phyloP scores from a whole-genome alignment of 1,140 invertebrate species.

The Lanistes nyassanus region DNA sequence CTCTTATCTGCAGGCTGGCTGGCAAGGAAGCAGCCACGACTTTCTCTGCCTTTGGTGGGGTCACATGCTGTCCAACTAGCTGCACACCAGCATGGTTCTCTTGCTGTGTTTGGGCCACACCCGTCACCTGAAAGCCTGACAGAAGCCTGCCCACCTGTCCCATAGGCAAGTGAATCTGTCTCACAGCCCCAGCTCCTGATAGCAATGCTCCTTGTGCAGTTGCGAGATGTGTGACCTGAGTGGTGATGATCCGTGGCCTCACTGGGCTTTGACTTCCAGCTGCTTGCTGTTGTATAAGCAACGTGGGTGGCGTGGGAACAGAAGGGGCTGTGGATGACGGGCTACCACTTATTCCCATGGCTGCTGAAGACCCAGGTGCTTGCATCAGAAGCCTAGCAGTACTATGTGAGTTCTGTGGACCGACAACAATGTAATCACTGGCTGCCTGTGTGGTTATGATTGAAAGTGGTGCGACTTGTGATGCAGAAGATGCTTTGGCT shows the following conservation, averaged over 20 bases:
- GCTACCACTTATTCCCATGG: no score
- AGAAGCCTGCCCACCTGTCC: background rate
- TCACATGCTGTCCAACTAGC: background rate
- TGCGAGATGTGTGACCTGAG: background rate
- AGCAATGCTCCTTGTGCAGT: background rate
- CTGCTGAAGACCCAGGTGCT: no score
- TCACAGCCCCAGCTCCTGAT: background rate
- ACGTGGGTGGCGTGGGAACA: background rate
- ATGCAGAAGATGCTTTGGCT: conserved; percentile 6
- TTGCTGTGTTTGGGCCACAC: background rate
- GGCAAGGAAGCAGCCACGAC: background rate
- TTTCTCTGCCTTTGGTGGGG: background rate
- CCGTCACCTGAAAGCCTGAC: background rate
- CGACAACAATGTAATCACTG: no score
- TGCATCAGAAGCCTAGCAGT: no score
- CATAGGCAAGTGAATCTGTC: no score
- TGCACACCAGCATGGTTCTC: background rate
- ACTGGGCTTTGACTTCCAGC: background rate
- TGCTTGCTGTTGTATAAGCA: background rate
- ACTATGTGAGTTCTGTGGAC: no score
- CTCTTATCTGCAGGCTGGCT: background rate
- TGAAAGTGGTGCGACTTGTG: background rate
- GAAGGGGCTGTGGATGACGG: conserved; percentile 9
- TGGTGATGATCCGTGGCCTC: background rate
- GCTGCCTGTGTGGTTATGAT: no score